These are phyloP conservation scores for Melopsittacus undulatus DNA, from an alignment of 2,797 vertebrate genomes.

Conservation along the genomic window DNA sequence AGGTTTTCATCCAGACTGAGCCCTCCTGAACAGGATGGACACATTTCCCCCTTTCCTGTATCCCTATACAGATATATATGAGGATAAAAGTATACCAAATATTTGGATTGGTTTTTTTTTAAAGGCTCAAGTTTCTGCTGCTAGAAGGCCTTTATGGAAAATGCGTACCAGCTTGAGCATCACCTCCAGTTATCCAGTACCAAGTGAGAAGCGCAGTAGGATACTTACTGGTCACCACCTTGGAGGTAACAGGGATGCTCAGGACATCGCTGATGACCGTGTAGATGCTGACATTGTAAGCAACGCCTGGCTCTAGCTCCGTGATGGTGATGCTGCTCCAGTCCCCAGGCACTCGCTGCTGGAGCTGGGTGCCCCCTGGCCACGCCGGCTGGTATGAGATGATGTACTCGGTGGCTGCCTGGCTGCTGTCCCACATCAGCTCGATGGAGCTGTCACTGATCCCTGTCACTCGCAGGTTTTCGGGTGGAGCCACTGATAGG, in stretches of 20 bases:
- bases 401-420: conserved; percentile 89
- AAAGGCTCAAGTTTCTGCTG: not conserved
- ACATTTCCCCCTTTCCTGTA: not conserved
- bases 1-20: not conserved
- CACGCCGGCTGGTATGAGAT: conserved; percentile 88
- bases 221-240: conserved; percentile 92
- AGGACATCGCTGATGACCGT: conserved; percentile 88
- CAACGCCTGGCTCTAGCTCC: conserved; percentile 89
- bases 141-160: not conserved
- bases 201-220: not conserved
- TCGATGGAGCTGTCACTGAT: conserved; percentile 88
- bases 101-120: not conserved
- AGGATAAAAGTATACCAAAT: not conserved
- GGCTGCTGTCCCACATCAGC: conserved; percentile 89
- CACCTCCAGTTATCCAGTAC: not conserved
- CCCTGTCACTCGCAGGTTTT: conserved; percentile 85
- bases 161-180: not conserved
- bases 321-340: conserved; percentile 84
- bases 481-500: conserved; percentile 87
- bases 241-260: conserved; percentile 86
- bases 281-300: conserved; percentile 93
- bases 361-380: conserved; percentile 85
- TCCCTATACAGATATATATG: not conserved
- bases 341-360: conserved; percentile 90
- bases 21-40: not conserved